Base-by-base conservation (phyloP, 2,888 invertebrate species). In the Electrophaes corylata region DNA sequence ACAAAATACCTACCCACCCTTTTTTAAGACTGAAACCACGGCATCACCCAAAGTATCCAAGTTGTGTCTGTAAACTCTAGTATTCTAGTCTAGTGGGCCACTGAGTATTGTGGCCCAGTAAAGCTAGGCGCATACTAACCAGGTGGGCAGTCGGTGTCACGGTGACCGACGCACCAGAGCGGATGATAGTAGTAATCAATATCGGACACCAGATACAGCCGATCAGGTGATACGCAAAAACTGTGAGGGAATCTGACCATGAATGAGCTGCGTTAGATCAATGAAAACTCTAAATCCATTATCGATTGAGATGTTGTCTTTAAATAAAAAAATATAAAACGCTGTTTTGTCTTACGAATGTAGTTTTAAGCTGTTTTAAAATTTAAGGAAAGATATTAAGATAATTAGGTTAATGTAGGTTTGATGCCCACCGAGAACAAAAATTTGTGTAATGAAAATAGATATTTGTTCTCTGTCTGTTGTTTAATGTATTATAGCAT, bases 81-180 rank as follows among this genome's bases (percentile, higher is more conserved):
- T n/a, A n/a, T n/a, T n/a, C n/a, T n/a, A 23, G 8, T 14, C 5
- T 4, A 47, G 40, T 43, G 43, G 54, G 48, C 18, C 26, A 55
- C 43, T 48, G 19, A 26, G 48, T 43, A 35, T 23, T 29, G 31
- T 41, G 33, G 2, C 23, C 3, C 37, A 26, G 29, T 45, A 49
- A 44, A 20, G 31, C 49, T 56, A 39, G 29, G 26, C 19, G 31
- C 49, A 44, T 44, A 37, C 44, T 8, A 11, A 31, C 44, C 50
- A 56, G 56, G 56, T 56, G 56, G 50, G 10, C 31, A 29, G 29
- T 12, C 41, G 33, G 46, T 31, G 54, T 54, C 54, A 14, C 37
- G 12, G 49, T 14, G 26, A 14, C 14, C 29, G 29, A 37, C 31
- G 44, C 56, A 45, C 4, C 40, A 37, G 50, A 45, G 50, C 50